Conservation (phyloP, 2,888 invertebrate species). For the Drosophila merina region DNA sequence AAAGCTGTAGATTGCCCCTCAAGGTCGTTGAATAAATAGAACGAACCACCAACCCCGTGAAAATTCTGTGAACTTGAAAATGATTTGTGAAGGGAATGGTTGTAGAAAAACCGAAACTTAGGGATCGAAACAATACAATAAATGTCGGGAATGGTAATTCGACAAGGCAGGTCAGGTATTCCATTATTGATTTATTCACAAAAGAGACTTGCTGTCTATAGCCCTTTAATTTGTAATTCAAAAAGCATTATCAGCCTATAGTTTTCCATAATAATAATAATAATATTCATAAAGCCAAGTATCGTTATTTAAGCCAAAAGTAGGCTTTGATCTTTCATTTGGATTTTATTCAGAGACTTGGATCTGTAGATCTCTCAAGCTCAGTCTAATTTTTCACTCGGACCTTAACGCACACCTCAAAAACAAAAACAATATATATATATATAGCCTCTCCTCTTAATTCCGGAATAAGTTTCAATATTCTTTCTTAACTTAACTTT, state of each 20-base stretch:
- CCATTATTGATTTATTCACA: background rate
- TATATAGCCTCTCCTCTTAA: background rate
- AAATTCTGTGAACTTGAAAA: background rate
- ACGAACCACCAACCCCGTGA: background rate
- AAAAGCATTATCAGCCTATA: too few species aligned
- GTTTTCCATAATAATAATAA: background rate
- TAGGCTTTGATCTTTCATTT: background rate
- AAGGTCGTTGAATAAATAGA: slow-evolving; percentile 48
- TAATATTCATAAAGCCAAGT: background rate
- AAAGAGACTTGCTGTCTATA: background rate
- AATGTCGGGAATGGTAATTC: too few species aligned
- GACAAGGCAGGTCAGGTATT: background rate
- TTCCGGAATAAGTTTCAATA: slow-evolving; percentile 8
- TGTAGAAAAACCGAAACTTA: too few species aligned
- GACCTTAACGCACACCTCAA: slow-evolving; percentile 25
- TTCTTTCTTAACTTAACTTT: background rate
- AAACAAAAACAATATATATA: slow-evolving; percentile 3
- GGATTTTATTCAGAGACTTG: background rate
- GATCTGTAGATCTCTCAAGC: background rate
- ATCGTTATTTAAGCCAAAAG: background rate
- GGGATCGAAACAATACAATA: too few species aligned
- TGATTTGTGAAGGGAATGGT: background rate
- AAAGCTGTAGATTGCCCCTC: slow-evolving; percentile 31
- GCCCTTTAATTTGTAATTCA: background rate
- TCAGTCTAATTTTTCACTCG: slow-evolving; percentile 31